phyloP scores from a whole-genome alignment of 2,797 vertebrate genomes.

The Anabacerthia variegaticeps region DNA sequence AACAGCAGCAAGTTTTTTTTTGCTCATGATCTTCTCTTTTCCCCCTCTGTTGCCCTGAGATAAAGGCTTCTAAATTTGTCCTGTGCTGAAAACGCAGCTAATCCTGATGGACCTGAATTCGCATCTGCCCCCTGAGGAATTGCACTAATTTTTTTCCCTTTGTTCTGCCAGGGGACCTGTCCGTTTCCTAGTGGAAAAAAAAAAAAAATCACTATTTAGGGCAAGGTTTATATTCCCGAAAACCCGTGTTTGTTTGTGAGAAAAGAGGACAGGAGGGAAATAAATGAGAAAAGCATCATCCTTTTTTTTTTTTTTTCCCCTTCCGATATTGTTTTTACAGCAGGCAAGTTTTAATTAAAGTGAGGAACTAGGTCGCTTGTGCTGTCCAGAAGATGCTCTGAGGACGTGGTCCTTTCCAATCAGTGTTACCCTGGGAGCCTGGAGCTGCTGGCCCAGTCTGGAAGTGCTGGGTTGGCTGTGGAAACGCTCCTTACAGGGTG shows the following conservation, averaged over 20 bases:
- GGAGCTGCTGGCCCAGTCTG: background rate
- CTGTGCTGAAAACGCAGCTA: slow-evolving; percentile 65
- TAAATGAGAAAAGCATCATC: slow-evolving; percentile 27
- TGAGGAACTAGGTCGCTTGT: slow-evolving; percentile 22
- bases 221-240: slow-evolving; percentile 54
- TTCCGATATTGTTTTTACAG: slow-evolving; percentile 12
- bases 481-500: background rate
- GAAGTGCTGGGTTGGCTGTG: fast-evolving
- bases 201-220: slow-evolving; percentile 57
- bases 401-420: background rate
- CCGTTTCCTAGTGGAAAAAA: slow-evolving; percentile 52
- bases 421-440: background rate
- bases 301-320: background rate
- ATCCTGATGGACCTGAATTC: slow-evolving; percentile 69
- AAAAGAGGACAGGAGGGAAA: slow-evolving; percentile 52
- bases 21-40: slow-evolving; percentile 29
- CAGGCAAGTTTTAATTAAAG: slow-evolving; percentile 53
- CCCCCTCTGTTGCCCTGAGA: slow-evolving; percentile 62
- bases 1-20: slow-evolving; percentile 7
- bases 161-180: slow-evolving; percentile 58
- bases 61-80: slow-evolving; percentile 68
- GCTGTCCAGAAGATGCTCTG: slow-evolving; percentile 42
- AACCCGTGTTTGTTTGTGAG: slow-evolving; percentile 19
- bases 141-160: slow-evolving; percentile 57
- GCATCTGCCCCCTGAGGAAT: slow-evolving; percentile 46